A percentile compares a stretch with the other conserved stretches of the same genome.
phyloP scores from a whole-genome alignment of 2,888 invertebrate genomes.

The Choreutis nemorana region DNA sequence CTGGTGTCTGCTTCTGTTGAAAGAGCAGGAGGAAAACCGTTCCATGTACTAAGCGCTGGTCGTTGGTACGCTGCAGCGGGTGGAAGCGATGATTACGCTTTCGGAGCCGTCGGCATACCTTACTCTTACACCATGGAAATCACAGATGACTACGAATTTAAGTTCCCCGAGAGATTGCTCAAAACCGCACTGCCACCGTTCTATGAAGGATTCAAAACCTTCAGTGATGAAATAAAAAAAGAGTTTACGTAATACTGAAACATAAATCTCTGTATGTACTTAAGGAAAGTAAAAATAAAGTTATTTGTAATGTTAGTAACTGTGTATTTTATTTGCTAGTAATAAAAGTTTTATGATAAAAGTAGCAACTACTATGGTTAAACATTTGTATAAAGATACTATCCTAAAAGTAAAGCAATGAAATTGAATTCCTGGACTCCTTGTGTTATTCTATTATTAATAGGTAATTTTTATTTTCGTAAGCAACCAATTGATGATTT shows the following conservation, averaged over 20 bases:
- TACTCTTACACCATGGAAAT: constrained; percentile 70
- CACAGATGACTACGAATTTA: constrained; percentile 69
- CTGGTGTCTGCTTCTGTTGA: constrained; percentile 42
- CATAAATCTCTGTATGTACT: too few species aligned
- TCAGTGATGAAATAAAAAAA: constrained; percentile 29
- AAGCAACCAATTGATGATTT: too few species aligned
- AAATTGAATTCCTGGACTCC: too few species aligned
- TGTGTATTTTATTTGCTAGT: too few species aligned
- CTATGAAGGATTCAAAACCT: constrained; percentile 42
- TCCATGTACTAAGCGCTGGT: constrained; percentile 53
- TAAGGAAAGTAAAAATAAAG: too few species aligned
- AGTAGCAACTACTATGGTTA: too few species aligned
- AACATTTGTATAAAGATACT: too few species aligned
- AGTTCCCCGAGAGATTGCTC: constrained; percentile 64
- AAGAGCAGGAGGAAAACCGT: constrained; percentile 45
- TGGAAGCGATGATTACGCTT: constrained; percentile 69
- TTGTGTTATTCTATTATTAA: too few species aligned
- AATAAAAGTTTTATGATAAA: too few species aligned
- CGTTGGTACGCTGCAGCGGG: constrained; percentile 70
- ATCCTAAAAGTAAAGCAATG: too few species aligned
- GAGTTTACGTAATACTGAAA: constrained; percentile 24
- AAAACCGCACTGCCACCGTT: constrained; percentile 32
- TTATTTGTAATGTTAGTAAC: too few species aligned
- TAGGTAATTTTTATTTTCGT: too few species aligned
- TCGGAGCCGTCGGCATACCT: constrained; percentile 57